Evolutionary conservation across 2,888 invertebrate species (phyloP), one percentile per base, ranked within the genome.

Genomic region (Epistrophe grossulariae): DNA sequence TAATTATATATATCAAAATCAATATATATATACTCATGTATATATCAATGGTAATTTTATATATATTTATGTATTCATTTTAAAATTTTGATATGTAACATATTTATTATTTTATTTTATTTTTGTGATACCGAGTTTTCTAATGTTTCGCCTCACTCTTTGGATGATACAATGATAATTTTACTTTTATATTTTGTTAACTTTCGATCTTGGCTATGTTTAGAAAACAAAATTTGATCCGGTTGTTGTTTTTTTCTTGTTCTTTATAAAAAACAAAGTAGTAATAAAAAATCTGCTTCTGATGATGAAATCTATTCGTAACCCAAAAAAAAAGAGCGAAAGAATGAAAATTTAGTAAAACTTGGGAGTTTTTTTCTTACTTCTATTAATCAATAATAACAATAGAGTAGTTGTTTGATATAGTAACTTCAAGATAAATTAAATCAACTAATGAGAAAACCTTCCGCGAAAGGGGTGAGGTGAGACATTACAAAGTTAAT

Each of bases 121-220:
- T 88, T 91, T 91, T 93, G 93, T 93, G 92, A 93, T 92, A 91
- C 93, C 92, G 92, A 93, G 92, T 92, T 93, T 92, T 93, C 92
- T 91, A 91, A 93, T 93, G 93, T 92, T 92, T 92, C 93, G 92
- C 93, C 93, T 93, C 93, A 93, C 92, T 92, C 89, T 87, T 85
- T 87, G 87, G 76, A 87, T 76, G 78, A 82, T 70, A 68, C 57
- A 57, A 60, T 74, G 48, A 48, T 84, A 73, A 77, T 77, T 74
- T 81, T 70, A 50, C 50, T 79, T 77, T 82, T 60, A 19, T 48
- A 52, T 52, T 72, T 64, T 73, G 72, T 81, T 48, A 13, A 48
- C 35, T 84, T 48, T 81, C 62, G 43, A 48, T 62, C 71, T 83
- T 73, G 66, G 57, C 64, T 76, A 78, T 72, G 62, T 83, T 81